Conservation (phyloP, 2,797 vertebrate genomes). For the Parambassis ranga region DNA sequence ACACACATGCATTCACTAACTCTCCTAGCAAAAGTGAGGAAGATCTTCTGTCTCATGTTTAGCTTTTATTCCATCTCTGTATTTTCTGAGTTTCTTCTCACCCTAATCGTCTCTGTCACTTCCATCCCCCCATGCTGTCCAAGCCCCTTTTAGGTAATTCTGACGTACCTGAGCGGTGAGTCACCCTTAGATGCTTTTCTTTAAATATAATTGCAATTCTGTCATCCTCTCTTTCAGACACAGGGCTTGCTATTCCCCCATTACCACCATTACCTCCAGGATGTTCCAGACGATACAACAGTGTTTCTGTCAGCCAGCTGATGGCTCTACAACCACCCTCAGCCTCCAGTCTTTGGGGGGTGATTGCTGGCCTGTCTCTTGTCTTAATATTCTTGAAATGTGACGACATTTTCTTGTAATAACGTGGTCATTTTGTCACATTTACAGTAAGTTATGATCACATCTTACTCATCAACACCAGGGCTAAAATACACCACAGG, state of each 20-base stretch:
- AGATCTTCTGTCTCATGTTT: background rate
- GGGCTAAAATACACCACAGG: background rate
- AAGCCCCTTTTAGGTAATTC: background rate
- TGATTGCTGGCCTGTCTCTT: background rate
- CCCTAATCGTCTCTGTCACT: background rate
- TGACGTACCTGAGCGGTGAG: background rate
- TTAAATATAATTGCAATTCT: background rate
- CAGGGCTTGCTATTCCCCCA: background rate
- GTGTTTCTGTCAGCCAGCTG: conserved; percentile 7
- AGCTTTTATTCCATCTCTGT: background rate
- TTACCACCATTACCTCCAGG: background rate
- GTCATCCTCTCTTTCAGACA: background rate
- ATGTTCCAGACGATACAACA: conserved; percentile 1
- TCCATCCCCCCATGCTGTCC: background rate
- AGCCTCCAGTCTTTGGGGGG: background rate
- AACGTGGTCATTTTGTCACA: too few species aligned
- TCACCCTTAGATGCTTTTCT: background rate
- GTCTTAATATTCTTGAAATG: too few species aligned
- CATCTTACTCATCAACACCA: background rate
- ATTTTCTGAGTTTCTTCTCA: background rate
- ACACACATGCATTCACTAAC: background rate
- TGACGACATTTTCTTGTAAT: too few species aligned
- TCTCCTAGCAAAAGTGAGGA: background rate
- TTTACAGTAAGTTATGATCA: too few species aligned
- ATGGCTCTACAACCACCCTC: background rate